Base-by-base conservation (phyloP, 2,888 invertebrate genomes). In the Aquatica leii region DNA sequence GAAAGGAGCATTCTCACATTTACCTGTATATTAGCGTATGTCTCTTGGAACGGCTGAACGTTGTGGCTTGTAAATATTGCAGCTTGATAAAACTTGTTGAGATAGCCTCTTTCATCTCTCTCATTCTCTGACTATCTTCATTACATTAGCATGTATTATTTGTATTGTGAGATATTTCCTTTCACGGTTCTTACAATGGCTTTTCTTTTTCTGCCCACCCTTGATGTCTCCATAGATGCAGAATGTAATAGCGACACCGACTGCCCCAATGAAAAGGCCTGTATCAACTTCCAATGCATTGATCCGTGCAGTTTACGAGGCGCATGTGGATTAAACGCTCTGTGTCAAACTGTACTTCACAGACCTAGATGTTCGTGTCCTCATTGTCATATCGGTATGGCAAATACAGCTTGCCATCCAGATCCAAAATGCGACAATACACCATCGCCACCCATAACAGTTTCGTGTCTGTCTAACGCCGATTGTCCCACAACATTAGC, bases 191-290 rank as follows among this genome's bases (percentile, higher is more conserved):
- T 90, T 88, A 88, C 86, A 86, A 86, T 87, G 86, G 89, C 89
- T 90, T 89, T 82, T 80, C 81, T 83, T 84, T 84, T 83, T 81
- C 79, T 81, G 78, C 79, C 76, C 78, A 76, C 73, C 77, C 75
- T 73, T 70, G 63, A 66, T 68, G 59, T 65, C 46, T 71, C 74
- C 73, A 74, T 79, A 81, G 82, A 81, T 76, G 81, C 81, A 75
- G 92, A 93, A 89, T 95, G 95, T 86, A 90, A 90, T 86, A 90
- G 90, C 84, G 94, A 95, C 87, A 87, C 89, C 86, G 94, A 94
- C 86, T 96, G 95, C 85, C 90, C 93, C 74, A 90, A 90, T 84
- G 94, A 95, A 85, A 92, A 93, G 86, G 92, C 94, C 81, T 96
- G 95, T 86, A 88, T 94, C 84, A 92, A 92, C 85, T 89, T 91